Base-by-base conservation (phyloP, 2,888 invertebrate genomes). In the Andrena trimmerana region DNA sequence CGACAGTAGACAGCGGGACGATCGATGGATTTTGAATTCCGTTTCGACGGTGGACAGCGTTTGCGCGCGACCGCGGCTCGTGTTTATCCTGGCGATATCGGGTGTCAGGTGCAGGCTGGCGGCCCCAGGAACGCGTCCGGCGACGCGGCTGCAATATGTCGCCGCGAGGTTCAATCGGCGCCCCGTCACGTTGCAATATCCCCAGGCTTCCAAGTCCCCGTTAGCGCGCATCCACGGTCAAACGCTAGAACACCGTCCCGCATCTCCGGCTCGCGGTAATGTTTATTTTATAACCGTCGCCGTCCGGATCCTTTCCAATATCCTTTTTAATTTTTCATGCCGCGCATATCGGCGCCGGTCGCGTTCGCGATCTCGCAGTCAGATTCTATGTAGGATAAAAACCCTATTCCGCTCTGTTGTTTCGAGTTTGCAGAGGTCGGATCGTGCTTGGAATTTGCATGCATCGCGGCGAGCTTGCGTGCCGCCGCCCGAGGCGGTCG, bases 121-220 rank as follows among this genome's bases (percentile, higher is more conserved):
- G 71, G 52, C 67, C 59, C 33, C 42, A 16, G 63, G 79, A 54
- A 69, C 65, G 59, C 31, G 54, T 7, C 20, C 62, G 20, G 29
- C 81, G 50, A 68, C 57, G 54, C 66, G 81, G 66, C 62, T 36
- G 74, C 81, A 82, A 76, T 71, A 82, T 76, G 76, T 72, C 54
- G 67, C 71, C 36, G 24, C 29, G 42, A 57, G 29, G 24, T 52
- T 42, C 29, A n/a, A 60, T 70, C 62, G 66, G 63, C 63, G 62
- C 52, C 7, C 20, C 60, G 13, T 48, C n/a, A 31, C 57, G 33
- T 31, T 42, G 59, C 68, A 6, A 65, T 59, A 50, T 60, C 16
- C n/a, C n/a, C 33, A 36, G 10, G 20, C 20, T 24, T 73, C 20
- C 3, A 29, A 48, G 63, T 8, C 36, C 36, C 48, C 16, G 42